Percentiles rank a stretch among this genome's conserved stretches.
phyloP scores from a whole-genome alignment of 2,113 vertebrate species.

The Oplegnathus fasciatus region DNA sequence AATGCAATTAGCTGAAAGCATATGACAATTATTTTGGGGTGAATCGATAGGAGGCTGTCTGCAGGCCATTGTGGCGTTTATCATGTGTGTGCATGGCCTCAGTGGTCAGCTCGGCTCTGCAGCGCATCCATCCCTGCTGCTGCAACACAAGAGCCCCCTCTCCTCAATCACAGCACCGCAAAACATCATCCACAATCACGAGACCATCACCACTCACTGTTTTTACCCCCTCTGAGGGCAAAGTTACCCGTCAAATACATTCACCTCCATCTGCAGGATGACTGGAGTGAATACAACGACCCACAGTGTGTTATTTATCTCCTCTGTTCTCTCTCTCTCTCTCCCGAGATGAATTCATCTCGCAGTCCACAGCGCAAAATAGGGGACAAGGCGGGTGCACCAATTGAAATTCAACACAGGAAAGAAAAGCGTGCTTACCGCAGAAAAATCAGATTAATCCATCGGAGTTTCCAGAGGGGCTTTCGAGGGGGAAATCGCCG shows the following conservation, averaged over 20 bases:
- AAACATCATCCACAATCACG: slow-evolving; percentile 68
- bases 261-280: not conserved
- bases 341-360: slow-evolving; percentile 61
- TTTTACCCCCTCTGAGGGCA: not conserved
- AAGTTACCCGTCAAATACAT: not conserved
- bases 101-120: slow-evolving; percentile 78
- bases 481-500: slow-evolving; percentile 30
- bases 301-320: slow-evolving; percentile 58
- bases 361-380: slow-evolving; percentile 55
- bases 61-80: slow-evolving; percentile 59
- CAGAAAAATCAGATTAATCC: slow-evolving; percentile 78
- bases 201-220: not conserved
- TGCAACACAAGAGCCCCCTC: slow-evolving; percentile 68
- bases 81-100: slow-evolving; percentile 65
- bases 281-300: not conserved
- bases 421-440: slow-evolving; percentile 75
- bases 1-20: slow-evolving; percentile 44
- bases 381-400: slow-evolving; percentile 76
- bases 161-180: slow-evolving; percentile 73
- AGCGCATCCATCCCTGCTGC: slow-evolving; percentile 81
- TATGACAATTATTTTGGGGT: slow-evolving; percentile 50
- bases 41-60: slow-evolving; percentile 58
- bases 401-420: slow-evolving; percentile 68
- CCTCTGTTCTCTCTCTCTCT: slow-evolving; percentile 11
- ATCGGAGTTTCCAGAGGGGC: slow-evolving; percentile 68